Percentiles rank a stretch among this genome's conserved stretches.
phyloP scores from a whole-genome alignment of 2,888 invertebrate species.

The Hoplodrina blanda region DNA sequence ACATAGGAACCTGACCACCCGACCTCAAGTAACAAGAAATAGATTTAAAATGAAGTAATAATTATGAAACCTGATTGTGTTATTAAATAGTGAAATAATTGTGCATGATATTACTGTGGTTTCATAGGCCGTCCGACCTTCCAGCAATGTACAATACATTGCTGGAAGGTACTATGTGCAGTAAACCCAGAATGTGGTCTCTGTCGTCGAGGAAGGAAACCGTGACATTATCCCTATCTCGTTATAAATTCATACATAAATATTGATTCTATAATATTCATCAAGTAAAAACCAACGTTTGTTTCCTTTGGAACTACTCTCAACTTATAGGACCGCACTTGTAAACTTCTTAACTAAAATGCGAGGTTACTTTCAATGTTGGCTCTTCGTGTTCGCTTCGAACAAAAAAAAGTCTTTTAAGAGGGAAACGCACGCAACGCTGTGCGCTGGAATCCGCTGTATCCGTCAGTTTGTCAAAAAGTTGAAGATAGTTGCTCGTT shows the following conservation, averaged over 20 bases:
- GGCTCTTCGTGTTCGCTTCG: neutral
- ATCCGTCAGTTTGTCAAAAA: no score
- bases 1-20: no score
- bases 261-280: neutral
- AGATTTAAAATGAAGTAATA: no score
- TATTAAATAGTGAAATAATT: slow-evolving; percentile 1
- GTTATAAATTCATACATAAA: no score
- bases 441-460: neutral
- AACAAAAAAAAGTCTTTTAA: neutral
- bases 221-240: neutral
- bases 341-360: no score
- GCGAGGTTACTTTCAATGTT: no score
- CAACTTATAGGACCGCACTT: no score
- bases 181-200: neutral
- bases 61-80: slow-evolving; percentile 3
- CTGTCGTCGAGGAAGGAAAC: slow-evolving; percentile 37
- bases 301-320: neutral
- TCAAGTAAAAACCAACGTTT: neutral
- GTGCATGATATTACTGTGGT: neutral
- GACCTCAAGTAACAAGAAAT: no score
- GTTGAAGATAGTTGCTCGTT: no score
- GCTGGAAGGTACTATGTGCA: neutral
- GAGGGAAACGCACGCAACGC: no score
- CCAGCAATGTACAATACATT: neutral
- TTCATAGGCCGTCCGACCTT: no score